These are phyloP conservation scores for Myotis vivesi DNA, from an alignment of 2,797 vertebrate species.

Conservation along the genomic window DNA sequence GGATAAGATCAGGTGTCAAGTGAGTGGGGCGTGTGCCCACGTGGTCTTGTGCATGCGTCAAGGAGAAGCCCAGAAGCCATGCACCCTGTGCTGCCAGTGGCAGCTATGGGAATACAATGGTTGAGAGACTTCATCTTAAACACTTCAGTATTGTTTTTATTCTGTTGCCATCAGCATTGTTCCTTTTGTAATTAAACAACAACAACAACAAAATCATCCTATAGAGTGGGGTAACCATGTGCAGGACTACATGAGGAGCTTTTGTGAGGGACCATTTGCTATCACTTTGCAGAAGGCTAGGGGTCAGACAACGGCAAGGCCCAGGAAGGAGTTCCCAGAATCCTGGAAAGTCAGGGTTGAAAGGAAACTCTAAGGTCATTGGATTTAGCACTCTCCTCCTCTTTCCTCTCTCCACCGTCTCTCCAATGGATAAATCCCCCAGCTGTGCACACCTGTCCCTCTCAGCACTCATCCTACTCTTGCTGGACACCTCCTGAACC, in stretches of 20 bases:
- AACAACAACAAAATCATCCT: neutral
- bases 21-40: neutral
- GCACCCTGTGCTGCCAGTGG: neutral
- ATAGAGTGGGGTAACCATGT: neutral
- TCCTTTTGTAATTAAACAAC: conserved; percentile 5
- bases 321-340: neutral
- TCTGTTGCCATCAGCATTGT: neutral
- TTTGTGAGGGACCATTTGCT: neutral
- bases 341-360: neutral
- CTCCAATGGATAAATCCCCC: neutral
- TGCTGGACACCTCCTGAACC: neutral
- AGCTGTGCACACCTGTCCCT: neutral
- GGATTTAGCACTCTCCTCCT: neutral
- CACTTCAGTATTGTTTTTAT: neutral
- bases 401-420: neutral
- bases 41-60: neutral
- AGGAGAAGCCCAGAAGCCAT: neutral
- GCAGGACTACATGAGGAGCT: neutral
- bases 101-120: neutral
- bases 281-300: neutral
- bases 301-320: neutral
- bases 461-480: neutral
- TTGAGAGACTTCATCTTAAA: conserved; percentile 2
- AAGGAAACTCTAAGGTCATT: neutral
- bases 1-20: neutral